Evolutionary conservation across 2,797 vertebrate species (phyloP).

Genomic region (Ammospiza maritima): DNA sequence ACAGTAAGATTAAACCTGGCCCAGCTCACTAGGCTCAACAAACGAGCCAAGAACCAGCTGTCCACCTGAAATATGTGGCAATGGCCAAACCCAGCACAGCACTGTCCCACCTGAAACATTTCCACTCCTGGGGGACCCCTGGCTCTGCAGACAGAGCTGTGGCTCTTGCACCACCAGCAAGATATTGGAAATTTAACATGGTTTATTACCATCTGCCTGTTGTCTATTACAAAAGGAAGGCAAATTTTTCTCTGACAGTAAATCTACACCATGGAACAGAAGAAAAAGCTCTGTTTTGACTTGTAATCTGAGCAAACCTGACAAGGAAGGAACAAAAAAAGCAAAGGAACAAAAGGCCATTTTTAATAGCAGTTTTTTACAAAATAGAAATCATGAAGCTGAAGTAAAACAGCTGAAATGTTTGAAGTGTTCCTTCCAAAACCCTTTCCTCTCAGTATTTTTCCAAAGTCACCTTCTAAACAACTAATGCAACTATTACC

Average conservation of each 20-base stretch:
- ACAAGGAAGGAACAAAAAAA: conserved; percentile 16
- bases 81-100: not conserved
- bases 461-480: not conserved
- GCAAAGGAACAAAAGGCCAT: not conserved
- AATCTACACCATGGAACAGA: not conserved
- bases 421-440: not conserved
- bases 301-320: conserved; percentile 19
- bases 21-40: accelerated
- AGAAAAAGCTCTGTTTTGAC: conserved; percentile 38
- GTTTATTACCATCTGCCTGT: not conserved
- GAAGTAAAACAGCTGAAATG: not conserved
- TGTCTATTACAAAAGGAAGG: not conserved
- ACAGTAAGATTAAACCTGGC: not conserved
- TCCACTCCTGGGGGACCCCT: not conserved
- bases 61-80: not conserved
- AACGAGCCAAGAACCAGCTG: not conserved
- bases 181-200: not conserved
- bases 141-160: not conserved
- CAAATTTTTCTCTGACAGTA: not conserved
- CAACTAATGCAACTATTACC: not conserved
- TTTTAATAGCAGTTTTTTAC: not conserved
- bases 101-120: not conserved
- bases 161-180: not conserved
- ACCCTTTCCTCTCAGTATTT: not conserved
- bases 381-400: not conserved